These are phyloP conservation scores for Pseudolycoriella hygida DNA, from an alignment of 2,888 invertebrate genomes.

Conservation along the genomic window DNA sequence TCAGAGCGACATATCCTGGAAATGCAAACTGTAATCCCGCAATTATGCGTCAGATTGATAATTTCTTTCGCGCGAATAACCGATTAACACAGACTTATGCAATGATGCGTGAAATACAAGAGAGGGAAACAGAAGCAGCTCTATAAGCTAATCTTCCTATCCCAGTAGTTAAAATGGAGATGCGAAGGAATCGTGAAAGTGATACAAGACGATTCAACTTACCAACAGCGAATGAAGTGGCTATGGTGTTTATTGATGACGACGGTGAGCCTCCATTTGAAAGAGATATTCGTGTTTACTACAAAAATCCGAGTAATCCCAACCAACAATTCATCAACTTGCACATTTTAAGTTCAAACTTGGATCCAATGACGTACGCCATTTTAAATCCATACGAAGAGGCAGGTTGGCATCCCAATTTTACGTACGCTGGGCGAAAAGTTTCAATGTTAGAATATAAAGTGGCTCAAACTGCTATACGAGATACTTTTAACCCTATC, in stretches of 20 bases:
- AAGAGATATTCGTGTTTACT: background rate
- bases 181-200: background rate
- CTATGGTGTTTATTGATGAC: conserved; percentile 14
- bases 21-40: too few relatives aligned
- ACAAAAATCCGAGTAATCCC: background rate
- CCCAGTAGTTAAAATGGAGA: background rate
- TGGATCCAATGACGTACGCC: conserved; percentile 1
- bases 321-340: background rate
- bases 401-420: background rate
- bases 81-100: background rate
- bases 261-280: conserved; percentile 9
- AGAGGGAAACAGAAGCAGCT: background rate
- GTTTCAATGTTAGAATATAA: background rate
- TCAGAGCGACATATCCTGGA: too few relatives aligned
- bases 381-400: conserved; percentile 3
- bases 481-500: conserved; percentile 12
- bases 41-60: background rate
- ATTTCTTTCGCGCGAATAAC: background rate
- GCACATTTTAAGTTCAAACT: background rate
- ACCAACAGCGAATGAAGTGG: conserved; percentile 12
- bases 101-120: background rate
- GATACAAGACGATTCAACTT: conserved; percentile 10
- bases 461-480: background rate
- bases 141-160: background rate
- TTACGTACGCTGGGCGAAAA: background rate